phyloP scores from a whole-genome alignment of 1,140 invertebrate species.

The Globodera ellingtonae region DNA sequence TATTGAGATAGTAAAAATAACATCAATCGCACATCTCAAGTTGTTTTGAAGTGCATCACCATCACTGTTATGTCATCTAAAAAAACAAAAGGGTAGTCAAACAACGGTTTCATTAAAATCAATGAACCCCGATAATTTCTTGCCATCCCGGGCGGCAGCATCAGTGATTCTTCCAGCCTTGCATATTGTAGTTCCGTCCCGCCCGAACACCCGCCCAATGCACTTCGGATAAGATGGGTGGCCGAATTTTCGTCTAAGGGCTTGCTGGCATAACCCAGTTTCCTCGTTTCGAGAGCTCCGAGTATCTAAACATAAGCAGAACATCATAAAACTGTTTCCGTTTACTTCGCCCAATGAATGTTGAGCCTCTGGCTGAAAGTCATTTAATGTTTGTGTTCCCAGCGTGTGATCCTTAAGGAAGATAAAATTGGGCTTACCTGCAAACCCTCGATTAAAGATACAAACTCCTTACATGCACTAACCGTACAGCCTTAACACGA shows the following conservation, averaged over 20 bases:
- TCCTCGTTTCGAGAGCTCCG: conserved; percentile 47
- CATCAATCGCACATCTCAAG: conserved; percentile 4
- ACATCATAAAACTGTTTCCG: background rate
- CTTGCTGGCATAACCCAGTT: conserved; percentile 55
- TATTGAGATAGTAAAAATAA: no score
- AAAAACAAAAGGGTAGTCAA: background rate
- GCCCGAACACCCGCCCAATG: conserved; percentile 60
- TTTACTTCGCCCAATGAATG: conserved; percentile 50
- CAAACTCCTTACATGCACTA: background rate
- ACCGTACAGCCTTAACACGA: background rate
- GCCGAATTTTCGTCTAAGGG: conserved; percentile 63
- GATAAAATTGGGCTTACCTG: background rate
- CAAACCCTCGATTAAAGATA: background rate
- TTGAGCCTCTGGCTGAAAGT: conserved; percentile 45
- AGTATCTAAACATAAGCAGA: conserved; percentile 44
- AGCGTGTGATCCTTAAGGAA: conserved; percentile 26
- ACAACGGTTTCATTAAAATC: background rate
- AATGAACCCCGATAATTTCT: conserved; percentile 53
- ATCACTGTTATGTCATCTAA: conserved; percentile 57
- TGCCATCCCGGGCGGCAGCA: conserved; percentile 58
- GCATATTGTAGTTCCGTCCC: conserved; percentile 60
- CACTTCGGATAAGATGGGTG: conserved; percentile 63
- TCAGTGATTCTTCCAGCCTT: conserved; percentile 51
- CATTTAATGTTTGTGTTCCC: conserved; percentile 57
- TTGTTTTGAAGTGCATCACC: conserved; percentile 58